Evolutionary conservation across 2,113 vertebrate species (phyloP).

Genomic region (Isichthys henryi): DNA sequence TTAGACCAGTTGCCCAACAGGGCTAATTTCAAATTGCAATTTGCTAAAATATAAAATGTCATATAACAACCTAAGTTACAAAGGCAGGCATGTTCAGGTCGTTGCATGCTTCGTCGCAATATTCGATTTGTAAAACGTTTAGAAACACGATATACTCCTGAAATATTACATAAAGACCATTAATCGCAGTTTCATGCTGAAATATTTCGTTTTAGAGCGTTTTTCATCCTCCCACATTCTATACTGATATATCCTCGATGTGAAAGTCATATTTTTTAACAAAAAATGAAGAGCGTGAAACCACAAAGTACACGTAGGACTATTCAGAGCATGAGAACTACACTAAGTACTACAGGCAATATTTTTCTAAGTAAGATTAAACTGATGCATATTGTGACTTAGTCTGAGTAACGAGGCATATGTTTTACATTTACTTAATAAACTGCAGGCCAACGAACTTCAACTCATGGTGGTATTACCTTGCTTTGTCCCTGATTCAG

Average conservation of each 20-base stretch:
- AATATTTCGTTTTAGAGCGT: background rate
- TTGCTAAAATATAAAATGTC: background rate
- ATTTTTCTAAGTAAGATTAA: background rate
- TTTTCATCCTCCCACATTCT: background rate
- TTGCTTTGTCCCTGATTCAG: background rate
- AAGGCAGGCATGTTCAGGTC: background rate
- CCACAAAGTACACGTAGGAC: background rate
- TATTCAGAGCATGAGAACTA: background rate
- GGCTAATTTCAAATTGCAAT: background rate
- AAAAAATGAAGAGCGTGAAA: background rate
- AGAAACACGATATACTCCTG: background rate
- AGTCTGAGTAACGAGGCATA: conserved; percentile 13
- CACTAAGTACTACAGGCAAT: background rate
- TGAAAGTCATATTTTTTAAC: background rate
- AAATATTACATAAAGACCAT: background rate
- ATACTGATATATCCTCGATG: background rate
- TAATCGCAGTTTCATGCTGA: background rate
- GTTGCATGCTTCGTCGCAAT: background rate
- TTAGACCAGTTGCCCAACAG: background rate
- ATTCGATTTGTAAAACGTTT: background rate
- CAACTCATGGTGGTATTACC: background rate
- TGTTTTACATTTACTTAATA: conserved; percentile 24
- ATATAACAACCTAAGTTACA: background rate
- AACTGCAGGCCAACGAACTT: conserved; percentile 12
- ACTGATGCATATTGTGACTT: conserved; percentile 8